Base-by-base conservation (phyloP, 2,888 invertebrate genomes). In the Drosophila kambysellisi region DNA sequence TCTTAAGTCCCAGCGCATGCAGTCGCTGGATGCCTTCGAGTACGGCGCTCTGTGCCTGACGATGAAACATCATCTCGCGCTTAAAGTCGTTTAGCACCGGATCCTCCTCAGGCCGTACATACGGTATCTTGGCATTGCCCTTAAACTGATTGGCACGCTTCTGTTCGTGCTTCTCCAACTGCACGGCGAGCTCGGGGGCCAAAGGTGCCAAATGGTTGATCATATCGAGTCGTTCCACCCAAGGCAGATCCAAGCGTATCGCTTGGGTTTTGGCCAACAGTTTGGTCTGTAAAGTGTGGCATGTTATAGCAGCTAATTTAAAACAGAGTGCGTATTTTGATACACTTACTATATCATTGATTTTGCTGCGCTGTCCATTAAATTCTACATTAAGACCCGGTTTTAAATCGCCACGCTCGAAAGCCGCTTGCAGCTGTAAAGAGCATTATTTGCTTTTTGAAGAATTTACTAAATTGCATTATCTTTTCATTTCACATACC, bases 11-110 rank as follows among this genome's bases (percentile, higher is more conserved):
- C 7, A 97, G 92, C 46, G 95, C 95, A 72, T 97, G 96, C 11
- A 99, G 94, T 79, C 95, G 95, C 53, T 96, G 95, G 30, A 99
- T 95, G 0, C 96, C 97, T 76, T 97, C 96, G 33, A 98, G 83
- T 1, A 97, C 97, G 0, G 99, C 96, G 30, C 96, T 95, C 91
- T 99, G 98, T 0, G 97, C 98, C 93, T 97, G 98, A 30, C 97
- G 94, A 88, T 98, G 96, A 80, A 98, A 97, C 77, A 96, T 94
- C 91, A 97, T 97, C 94, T 99, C 99, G 41, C 98, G 94, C 91
- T 97, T 97, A 89, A 99, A 98, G 92, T 99, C 99, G 94, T 99
- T 97, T 30, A 97, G 92, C 0, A 97, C 95, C 0, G 97, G 97
- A 92, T 97, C 97, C 71, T 96, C 95, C 0, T 94, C 94, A 0